Evolutionary conservation across 2,797 vertebrate species (phyloP).

Genomic region (Podarcis siculus): DNA sequence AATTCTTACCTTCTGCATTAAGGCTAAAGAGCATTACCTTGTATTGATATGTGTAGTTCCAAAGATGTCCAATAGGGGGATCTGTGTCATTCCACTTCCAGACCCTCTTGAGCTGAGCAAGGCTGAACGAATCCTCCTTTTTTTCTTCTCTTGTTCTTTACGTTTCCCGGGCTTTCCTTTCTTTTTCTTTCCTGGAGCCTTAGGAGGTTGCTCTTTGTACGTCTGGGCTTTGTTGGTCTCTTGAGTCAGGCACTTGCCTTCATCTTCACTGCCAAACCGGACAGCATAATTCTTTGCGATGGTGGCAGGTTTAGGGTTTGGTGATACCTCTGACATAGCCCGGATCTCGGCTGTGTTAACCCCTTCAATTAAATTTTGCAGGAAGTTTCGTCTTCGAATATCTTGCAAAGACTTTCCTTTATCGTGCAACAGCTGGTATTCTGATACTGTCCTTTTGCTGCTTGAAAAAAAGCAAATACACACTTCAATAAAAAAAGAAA

Average conservation of each 20-base stretch:
- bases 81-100: slow-evolving; percentile 10
- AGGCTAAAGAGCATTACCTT: slow-evolving; percentile 68
- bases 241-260: slow-evolving; percentile 88
- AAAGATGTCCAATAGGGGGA: slow-evolving; percentile 53
- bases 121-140: slow-evolving; percentile 82
- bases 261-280: slow-evolving; percentile 81
- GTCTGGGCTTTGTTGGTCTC: slow-evolving; percentile 93
- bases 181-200: slow-evolving; percentile 88
- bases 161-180: slow-evolving; percentile 90
- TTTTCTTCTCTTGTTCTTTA: slow-evolving; percentile 90
- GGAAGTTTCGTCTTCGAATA: slow-evolving; percentile 87
- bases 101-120: slow-evolving; percentile 47
- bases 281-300: slow-evolving; percentile 89
- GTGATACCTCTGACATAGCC: slow-evolving; percentile 79
- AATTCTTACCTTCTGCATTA: neutral
- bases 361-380: slow-evolving; percentile 90
- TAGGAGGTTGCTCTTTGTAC: slow-evolving; percentile 89
- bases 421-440: slow-evolving; percentile 95
- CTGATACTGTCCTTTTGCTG: slow-evolving; percentile 91
- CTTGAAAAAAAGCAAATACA: neutral
- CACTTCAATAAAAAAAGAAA: slow-evolving; percentile 8
- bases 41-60: slow-evolving; percentile 54
- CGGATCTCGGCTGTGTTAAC: slow-evolving; percentile 91
- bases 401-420: slow-evolving; percentile 92
- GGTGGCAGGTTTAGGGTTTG: slow-evolving; percentile 86